These are phyloP conservation scores for Dryobates pubescens DNA, from an alignment of 2,797 vertebrate genomes.

Conservation along the genomic window DNA sequence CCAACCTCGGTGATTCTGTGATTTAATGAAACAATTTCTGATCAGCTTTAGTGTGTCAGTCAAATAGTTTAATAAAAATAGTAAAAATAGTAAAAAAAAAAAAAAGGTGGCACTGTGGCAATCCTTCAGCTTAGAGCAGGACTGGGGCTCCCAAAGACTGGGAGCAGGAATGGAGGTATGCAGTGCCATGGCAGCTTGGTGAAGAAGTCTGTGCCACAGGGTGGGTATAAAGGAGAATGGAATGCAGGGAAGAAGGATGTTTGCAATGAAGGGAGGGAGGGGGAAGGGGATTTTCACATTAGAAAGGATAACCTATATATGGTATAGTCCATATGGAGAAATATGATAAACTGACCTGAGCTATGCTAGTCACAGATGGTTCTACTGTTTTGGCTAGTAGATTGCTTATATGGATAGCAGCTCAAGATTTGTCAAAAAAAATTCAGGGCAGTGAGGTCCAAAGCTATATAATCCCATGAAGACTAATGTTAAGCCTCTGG, in stretches of 20 bases:
- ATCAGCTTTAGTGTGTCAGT: not conserved
- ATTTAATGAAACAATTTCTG: not conserved
- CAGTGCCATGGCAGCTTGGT: not conserved
- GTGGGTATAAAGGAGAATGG: conserved; percentile 7
- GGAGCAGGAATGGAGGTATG: fast-evolving
- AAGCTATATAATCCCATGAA: not conserved
- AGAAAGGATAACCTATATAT: conserved; percentile 1
- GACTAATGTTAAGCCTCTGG: not conserved
- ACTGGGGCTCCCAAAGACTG: not conserved
- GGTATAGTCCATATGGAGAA: not conserved
- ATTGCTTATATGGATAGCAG: not conserved
- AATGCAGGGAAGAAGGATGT: conserved; percentile 1
- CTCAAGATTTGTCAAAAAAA: not conserved
- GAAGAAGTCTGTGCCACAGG: not conserved
- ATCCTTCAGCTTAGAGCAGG: not conserved
- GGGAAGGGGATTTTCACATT: not conserved
- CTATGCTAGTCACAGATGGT: not conserved
- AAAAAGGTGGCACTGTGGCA: fast-evolving
- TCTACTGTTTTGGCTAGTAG: not conserved
- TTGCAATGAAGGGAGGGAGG: conserved; percentile 13
- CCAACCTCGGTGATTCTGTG: too few species aligned
- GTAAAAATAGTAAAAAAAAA: too few species aligned
- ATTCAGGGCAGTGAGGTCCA: not conserved
- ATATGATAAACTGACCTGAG: not conserved
- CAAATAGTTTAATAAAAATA: not conserved